Percentiles rank a stretch among this genome's conserved stretches.
Conservation (phyloP, 2,888 invertebrate genomes). For the Agrypnus murinus region DNA sequence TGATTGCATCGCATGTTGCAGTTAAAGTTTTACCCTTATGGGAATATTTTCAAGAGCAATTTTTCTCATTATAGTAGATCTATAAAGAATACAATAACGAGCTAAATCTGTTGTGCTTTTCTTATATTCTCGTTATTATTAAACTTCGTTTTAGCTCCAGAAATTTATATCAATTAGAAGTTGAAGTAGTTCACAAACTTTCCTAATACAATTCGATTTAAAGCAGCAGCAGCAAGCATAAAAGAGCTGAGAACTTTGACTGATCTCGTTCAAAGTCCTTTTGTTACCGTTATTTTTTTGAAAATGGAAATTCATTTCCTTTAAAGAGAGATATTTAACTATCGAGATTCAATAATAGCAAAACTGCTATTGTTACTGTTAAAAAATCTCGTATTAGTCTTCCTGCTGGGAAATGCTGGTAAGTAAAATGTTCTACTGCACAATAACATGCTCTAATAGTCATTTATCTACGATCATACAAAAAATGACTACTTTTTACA, state of each 20-base stretch:
- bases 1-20: constrained; percentile 40
- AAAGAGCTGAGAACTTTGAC: constrained; percentile 27
- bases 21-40: constrained; percentile 5
- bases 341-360: neutral
- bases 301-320: neutral
- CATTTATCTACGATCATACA: no score
- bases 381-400: neutral
- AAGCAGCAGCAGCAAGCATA: constrained; percentile 41
- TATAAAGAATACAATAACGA: constrained; percentile 32
- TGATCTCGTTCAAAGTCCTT: constrained; percentile 12
- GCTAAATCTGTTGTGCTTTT: constrained; percentile 27
- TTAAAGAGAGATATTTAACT: neutral
- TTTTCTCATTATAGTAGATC: no score
- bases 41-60: no score
- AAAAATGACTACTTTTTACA: no score
- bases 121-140: constrained; percentile 44
- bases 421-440: no score
- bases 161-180: constrained; percentile 53
- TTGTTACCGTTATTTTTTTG: constrained; percentile 14
- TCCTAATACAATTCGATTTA: constrained; percentile 50
- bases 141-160: constrained; percentile 45
- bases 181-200: constrained; percentile 47
- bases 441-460: no score
- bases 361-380: constrained; percentile 18
- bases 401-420: no score